Conservation (phyloP, 2,888 invertebrate genomes). For the Callyntrura guangdongensis region DNA sequence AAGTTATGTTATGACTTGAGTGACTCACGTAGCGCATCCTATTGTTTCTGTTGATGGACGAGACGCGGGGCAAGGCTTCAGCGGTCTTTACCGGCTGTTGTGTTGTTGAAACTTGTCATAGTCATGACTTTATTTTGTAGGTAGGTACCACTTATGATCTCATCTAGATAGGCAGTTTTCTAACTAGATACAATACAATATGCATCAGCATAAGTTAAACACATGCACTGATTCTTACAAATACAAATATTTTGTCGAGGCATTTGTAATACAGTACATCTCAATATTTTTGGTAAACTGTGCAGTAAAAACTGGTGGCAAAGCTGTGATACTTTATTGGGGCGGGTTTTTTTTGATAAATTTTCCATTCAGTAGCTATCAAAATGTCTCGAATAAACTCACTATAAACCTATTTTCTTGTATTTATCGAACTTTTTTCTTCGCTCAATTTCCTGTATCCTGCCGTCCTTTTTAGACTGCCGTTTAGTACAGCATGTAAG, state of each 20-base stretch:
- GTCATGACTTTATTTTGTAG: not conserved
- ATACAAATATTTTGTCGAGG: too few relatives aligned
- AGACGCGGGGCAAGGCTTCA: not conserved
- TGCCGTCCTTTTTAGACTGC: too few relatives aligned
- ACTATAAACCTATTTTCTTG: too few relatives aligned
- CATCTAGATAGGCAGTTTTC: conserved; percentile 11
- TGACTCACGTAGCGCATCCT: conserved; percentile 38
- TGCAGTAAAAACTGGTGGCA: too few relatives aligned
- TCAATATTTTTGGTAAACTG: too few relatives aligned
- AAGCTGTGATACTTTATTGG: too few relatives aligned
- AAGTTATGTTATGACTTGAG: conserved; percentile 3
- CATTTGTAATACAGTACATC: too few relatives aligned
- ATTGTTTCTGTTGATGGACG: conserved; percentile 53
- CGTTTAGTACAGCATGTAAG: not conserved
- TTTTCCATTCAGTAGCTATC: too few relatives aligned
- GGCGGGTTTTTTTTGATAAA: too few relatives aligned
- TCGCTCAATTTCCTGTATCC: not conserved
- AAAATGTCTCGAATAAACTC: too few relatives aligned
- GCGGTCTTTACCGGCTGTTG: conserved; percentile 34
- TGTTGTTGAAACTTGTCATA: not conserved
- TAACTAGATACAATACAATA: not conserved
- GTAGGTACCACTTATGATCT: not conserved
- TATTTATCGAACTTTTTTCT: not conserved
- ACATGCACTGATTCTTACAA: too few relatives aligned
- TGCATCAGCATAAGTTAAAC: too few relatives aligned